Percentiles rank a stretch among this genome's conserved stretches.
Evolutionary conservation across 2,888 invertebrate genomes (phyloP).

Genomic region (Phaonia tiefii): DNA sequence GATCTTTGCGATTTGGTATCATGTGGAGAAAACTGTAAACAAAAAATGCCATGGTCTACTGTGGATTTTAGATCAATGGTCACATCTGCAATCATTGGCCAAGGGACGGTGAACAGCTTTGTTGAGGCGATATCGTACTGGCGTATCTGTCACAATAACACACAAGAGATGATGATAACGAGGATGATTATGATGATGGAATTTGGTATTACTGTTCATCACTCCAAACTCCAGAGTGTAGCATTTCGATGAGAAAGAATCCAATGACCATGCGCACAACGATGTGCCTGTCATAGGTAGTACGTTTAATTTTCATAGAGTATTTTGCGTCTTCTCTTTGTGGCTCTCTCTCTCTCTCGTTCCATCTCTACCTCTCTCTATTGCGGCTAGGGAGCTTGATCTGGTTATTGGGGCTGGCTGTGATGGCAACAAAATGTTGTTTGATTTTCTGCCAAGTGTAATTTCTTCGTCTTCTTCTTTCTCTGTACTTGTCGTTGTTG

Average conservation of each 20-base stretch:
- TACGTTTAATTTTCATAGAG: background rate
- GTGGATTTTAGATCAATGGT: conserved; percentile 16
- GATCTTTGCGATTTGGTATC: conserved; percentile 19
- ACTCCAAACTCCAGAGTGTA: background rate
- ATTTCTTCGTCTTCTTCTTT: conserved; percentile 43
- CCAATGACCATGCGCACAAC: background rate
- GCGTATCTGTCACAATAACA: conserved; percentile 7
- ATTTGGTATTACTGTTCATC: conserved; percentile 27
- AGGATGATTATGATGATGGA: conserved; percentile 7
- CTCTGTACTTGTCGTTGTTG: conserved; percentile 69
- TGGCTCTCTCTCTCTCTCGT: conserved; percentile 64
- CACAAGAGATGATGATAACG: conserved; percentile 6
- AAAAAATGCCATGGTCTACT: conserved; percentile 9
- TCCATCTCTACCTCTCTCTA: too few relatives aligned
- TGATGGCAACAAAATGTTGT: conserved; percentile 74
- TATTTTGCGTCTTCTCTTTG: conserved; percentile 21
- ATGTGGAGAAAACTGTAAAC: conserved; percentile 27
- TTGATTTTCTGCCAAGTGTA: conserved; percentile 30
- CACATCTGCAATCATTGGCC: background rate
- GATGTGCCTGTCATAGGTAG: too few relatives aligned
- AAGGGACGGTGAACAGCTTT: too few relatives aligned
- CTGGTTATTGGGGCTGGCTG: conserved; percentile 64
- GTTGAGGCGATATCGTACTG: conserved; percentile 1
- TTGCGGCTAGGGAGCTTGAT: conserved; percentile 62
- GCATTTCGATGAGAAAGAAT: background rate